Evolutionary conservation across 2,888 invertebrate species (phyloP), one percentile per base, ranked within the genome.

Genomic region (Lithophane ornitopus): DNA sequence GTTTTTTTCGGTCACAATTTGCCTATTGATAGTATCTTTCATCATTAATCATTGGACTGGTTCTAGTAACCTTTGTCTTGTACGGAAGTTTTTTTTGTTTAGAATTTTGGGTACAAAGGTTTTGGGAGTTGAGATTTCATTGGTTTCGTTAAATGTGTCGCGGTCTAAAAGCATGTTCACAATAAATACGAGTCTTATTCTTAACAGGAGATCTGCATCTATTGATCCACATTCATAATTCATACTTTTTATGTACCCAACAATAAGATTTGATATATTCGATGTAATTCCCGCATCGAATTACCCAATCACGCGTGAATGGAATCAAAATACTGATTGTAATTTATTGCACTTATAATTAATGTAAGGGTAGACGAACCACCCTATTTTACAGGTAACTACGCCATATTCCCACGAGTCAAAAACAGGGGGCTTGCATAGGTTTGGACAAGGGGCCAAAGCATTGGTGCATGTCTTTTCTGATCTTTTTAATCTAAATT

Each of bases 341-440:
- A 94, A 96, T 94, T 95, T 96, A 95, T 96, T 93, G 94, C 93
- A 92, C 91, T 93, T 91, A 92, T 93, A 95, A 94, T 94, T 94
- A 95, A 92, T 87, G 83, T 92, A 89, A 93, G 93, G 94, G 94
- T 93, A 88, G 86, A 81, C 81, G 77, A 82, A 87, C 69, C 89
- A 90, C 92, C 90, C 91, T 80, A 89, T 87, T 85, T 88, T 88
- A 92, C 94, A 95, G 94, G 95, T 94, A 94, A 93, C 83, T 59
- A 68, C 70, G 77, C 1, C 49, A 63, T 76, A 89, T 96, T 96
- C 96, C 96, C 96, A 96, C 96, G 96, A 91, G 90, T 90, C 88
- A 89, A 93, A 92, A 92, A 92, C 89, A 80, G 76, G 85, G 87
- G 94, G 93, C 89, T 89, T 94, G 92, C 92, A 93, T 92, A 86